These are phyloP conservation scores for Willisornis vidua DNA, from an alignment of 2,113 vertebrate genomes.

Conservation along the genomic window DNA sequence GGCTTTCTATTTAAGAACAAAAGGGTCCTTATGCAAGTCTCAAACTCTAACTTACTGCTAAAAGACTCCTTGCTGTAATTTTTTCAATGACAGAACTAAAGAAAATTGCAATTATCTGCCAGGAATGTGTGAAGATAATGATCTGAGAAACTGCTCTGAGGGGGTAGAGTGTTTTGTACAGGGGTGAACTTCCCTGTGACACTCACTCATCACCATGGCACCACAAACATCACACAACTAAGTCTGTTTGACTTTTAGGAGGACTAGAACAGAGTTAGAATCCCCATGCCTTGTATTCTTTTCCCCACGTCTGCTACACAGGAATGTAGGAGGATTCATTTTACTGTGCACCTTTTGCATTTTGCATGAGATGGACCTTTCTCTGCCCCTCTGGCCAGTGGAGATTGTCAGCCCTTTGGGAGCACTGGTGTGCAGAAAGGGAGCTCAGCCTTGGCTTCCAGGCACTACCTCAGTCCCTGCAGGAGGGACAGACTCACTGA, in stretches of 20 bases:
- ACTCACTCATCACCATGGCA: constrained; percentile 28
- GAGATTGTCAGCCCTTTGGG: not conserved
- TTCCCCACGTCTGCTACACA: not conserved
- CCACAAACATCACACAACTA: not conserved
- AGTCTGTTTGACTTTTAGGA: not conserved
- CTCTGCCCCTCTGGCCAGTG: not conserved
- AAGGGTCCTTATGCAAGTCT: constrained; percentile 28
- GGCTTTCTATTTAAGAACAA: constrained; percentile 46
- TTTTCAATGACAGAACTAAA: constrained; percentile 40
- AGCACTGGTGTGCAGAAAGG: not conserved
- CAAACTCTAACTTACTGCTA: not conserved
- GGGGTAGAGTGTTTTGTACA: not conserved
- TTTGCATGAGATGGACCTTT: not conserved
- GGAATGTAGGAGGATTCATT: not conserved
- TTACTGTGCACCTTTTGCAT: not conserved
- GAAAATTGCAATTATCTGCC: constrained; percentile 53
- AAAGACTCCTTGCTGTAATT: not conserved
- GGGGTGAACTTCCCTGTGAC: constrained; percentile 17
- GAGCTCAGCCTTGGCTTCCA: not conserved
- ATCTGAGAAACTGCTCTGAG: constrained; percentile 23
- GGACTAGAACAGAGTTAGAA: not conserved
- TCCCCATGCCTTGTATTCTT: not conserved
- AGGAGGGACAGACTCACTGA: not conserved
- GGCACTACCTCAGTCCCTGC: not conserved
- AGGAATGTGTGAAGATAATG: constrained; percentile 41